phyloP scores from a whole-genome alignment of 1,140 invertebrate genomes.

The Meteorus sp. region DNA sequence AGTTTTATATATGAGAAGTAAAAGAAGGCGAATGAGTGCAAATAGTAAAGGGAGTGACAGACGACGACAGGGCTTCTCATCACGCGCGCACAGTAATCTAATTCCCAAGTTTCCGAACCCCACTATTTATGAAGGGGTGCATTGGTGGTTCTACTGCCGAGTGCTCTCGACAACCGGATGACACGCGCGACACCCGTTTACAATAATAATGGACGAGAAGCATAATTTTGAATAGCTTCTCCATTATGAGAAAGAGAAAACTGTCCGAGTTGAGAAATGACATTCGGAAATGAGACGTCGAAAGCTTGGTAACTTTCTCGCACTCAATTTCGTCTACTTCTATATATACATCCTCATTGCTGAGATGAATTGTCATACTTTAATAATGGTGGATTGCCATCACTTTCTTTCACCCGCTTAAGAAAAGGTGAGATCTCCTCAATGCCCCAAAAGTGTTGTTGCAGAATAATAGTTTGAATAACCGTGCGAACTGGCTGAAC shows the following conservation, averaged over 20 bases:
- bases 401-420: too few relatives aligned
- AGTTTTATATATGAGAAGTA: constrained; percentile 7
- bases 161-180: constrained; percentile 25
- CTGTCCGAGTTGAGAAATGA: constrained; percentile 40
- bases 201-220: constrained; percentile 29
- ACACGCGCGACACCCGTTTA: constrained; percentile 28
- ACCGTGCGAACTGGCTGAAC: too few relatives aligned
- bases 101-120: constrained; percentile 40
- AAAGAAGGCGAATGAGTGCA: background rate
- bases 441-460: too few relatives aligned
- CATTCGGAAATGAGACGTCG: constrained; percentile 44
- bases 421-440: too few relatives aligned
- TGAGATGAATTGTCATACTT: too few relatives aligned
- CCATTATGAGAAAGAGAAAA: constrained; percentile 18
- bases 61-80: constrained; percentile 21
- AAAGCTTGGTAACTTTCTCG: constrained; percentile 11
- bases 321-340: background rate
- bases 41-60: constrained; percentile 13
- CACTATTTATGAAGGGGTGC: constrained; percentile 11
- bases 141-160: constrained; percentile 11
- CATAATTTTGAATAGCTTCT: constrained; percentile 28
- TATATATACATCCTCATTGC: too few relatives aligned
- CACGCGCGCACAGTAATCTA: constrained; percentile 35
- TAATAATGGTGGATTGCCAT: too few relatives aligned
- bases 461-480: too few relatives aligned